A percentile compares a stretch with the other conserved stretches of the same genome.
phyloP scores from a whole-genome alignment of 1,140 invertebrate species.

The Grapholita molesta region DNA sequence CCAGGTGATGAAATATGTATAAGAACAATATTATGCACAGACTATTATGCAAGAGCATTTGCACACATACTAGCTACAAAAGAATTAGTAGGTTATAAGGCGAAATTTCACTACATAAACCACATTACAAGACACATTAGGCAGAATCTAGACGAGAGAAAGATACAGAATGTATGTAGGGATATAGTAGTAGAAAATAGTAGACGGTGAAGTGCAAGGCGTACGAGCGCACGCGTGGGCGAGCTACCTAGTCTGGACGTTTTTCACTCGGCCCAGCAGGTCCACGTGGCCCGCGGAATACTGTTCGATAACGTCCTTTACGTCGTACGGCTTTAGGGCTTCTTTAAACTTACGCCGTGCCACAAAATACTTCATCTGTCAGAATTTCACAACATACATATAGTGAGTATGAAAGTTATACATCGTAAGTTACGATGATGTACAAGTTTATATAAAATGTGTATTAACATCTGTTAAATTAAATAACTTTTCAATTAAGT shows the following conservation, averaged over 20 bases:
- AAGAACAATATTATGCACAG: constrained; percentile 56
- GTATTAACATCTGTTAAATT: too few species aligned
- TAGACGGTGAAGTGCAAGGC: constrained; percentile 54
- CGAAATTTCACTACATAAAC: constrained; percentile 54
- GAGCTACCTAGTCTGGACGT: constrained; percentile 90
- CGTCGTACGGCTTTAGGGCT: constrained; percentile 97
- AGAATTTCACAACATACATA: constrained; percentile 57
- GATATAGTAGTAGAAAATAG: constrained; percentile 39
- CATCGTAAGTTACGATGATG: too few species aligned
- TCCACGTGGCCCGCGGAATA: constrained; percentile 96
- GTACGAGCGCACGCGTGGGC: constrained; percentile 39
- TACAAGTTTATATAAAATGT: too few species aligned
- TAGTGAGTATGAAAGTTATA: constrained; percentile 30
- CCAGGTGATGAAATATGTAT: constrained; percentile 23
- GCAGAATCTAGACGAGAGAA: constrained; percentile 55
- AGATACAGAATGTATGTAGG: constrained; percentile 33
- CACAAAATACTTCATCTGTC: constrained; percentile 95
- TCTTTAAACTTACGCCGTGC: constrained; percentile 96
- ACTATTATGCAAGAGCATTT: constrained; percentile 35
- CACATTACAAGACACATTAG: constrained; percentile 48
- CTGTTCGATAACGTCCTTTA: constrained; percentile 98
- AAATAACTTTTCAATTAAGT: too few species aligned
- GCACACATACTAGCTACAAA: constrained; percentile 25
- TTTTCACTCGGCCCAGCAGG: constrained; percentile 92
- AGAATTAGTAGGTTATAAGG: constrained; percentile 43